Conservation (phyloP, 1,140 invertebrate genomes). For the Dendroctonus ponderosae region DNA sequence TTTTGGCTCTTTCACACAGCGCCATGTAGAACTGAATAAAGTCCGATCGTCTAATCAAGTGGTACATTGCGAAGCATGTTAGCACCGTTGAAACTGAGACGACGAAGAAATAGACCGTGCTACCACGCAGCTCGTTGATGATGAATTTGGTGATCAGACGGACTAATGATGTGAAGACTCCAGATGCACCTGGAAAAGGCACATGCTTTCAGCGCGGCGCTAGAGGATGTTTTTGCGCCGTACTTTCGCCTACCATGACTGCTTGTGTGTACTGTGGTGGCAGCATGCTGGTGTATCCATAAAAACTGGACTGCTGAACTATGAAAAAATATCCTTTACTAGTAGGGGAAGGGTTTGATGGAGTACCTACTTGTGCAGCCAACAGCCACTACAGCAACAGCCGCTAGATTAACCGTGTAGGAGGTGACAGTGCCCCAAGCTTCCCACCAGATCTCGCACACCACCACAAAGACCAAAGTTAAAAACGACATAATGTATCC, state of each 20-base stretch:
- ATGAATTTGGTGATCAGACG: slow-evolving; percentile 79
- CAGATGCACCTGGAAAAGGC: slow-evolving; percentile 68
- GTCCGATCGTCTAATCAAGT: slow-evolving; percentile 71
- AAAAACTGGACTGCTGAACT: slow-evolving; percentile 92
- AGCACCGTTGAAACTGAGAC: slow-evolving; percentile 73
- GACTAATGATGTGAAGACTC: slow-evolving; percentile 80
- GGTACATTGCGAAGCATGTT: slow-evolving; percentile 73
- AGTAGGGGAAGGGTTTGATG: neutral
- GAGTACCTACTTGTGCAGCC: slow-evolving; percentile 73
- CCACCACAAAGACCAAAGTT: slow-evolving; percentile 77
- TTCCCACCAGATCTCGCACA: slow-evolving; percentile 83
- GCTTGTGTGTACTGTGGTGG: slow-evolving; percentile 87
- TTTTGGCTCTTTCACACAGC: slow-evolving; percentile 68
- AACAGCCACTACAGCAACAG: slow-evolving; percentile 80
- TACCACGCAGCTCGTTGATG: slow-evolving; percentile 68
- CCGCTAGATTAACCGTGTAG: slow-evolving; percentile 79
- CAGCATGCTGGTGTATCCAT: slow-evolving; percentile 89
- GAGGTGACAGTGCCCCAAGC: slow-evolving; percentile 67
- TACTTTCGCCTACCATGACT: slow-evolving; percentile 92
- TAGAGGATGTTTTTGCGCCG: no score
- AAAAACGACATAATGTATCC: slow-evolving; percentile 80
- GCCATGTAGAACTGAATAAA: slow-evolving; percentile 82
- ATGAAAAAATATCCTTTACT: slow-evolving; percentile 39
- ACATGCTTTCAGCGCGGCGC: no score
- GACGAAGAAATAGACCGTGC: slow-evolving; percentile 83